Evolutionary conservation across 2,113 vertebrate species (phyloP), one percentile per base, ranked within the genome.

Genomic region (Carassius gibelio): DNA sequence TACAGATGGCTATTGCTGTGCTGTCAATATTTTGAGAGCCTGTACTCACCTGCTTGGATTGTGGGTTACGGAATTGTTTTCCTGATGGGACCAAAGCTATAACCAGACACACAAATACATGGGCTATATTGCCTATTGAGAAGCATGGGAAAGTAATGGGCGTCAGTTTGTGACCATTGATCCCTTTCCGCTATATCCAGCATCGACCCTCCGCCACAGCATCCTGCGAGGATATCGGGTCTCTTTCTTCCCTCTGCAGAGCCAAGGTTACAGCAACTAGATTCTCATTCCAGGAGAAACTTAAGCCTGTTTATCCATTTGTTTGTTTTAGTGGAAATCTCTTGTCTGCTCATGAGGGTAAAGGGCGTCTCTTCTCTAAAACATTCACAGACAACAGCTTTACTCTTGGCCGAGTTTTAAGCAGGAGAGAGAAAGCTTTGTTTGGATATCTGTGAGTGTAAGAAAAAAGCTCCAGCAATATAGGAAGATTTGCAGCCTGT

Each of bases 21-120:
- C 91, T 93, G 92, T 94, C 92, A 90, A 94, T 92, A 92, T 93
- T 91, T 87, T 88, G 88, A 89, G 90, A 88, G 87, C 81, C 90
- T 90, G 81, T 89, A 91, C 87, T 87, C 88, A 88, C 86, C 85
- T 92, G 93, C 92, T 94, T 92, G 91, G 90, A 75, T 87, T 91
- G 92, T 91, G 93, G 90, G 84, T 91, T 94, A 91, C 86, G 68
- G 80, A 90, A 93, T 91, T 90, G 90, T 85, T 77, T 86, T 81
- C 87, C 76, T 81, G 88, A 87, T 89, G 90, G 79, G 17, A 38
- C 9, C 38, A 26, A 85, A 61, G 76, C 69, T 36, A 68, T 66
- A 57, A 34, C 50, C 82, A 81, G 6, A 69, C 48, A 8, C 23
- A 34, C 61, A 74, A 55, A 38, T 52, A 57, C 55, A 81, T 30